Base-by-base conservation (phyloP, 2,888 invertebrate genomes). In the Marronus borbonicus region DNA sequence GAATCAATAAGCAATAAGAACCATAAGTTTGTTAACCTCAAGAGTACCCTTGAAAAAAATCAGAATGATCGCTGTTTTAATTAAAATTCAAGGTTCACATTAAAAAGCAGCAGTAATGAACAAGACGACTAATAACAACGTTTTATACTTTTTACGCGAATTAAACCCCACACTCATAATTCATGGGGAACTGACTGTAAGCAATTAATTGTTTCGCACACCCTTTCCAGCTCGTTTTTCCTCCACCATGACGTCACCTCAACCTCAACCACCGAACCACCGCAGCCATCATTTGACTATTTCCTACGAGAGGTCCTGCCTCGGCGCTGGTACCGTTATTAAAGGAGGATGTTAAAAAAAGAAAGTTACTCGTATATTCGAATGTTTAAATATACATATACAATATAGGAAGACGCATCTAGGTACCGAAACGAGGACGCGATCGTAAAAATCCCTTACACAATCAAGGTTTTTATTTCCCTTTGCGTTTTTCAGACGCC, bases 401-500 rank as follows among this genome's bases (percentile, higher is more conserved):
- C 52, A 12, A 52, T 52, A 52, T 17, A 52, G 52, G n/a, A 1
- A 52, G 52, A n/a, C 20, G 58, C 14, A 72, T 20, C 24, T 58
- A 58, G 72, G 72, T 72, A 72, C 58, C 58, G 28, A 28, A 60
- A 72, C 60, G 24, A 49, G 60, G 39, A 44, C 70, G 58, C 0
- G 31, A 24, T 72, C 72, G 72, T 72, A 72, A 72, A 68, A 60
- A 72, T 72, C 44, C 60, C 72, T 72, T 60, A 72, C 58, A 60
- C 72, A 60, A 72, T 72, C 72, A 72, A 72, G 60, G 31, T 72
- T 72, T 72, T 72, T 72, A 72, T 72, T 72, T 72, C 72, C 39
- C 60, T 72, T 44, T 39, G 17, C 20, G 24, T 72, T 72, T 58
- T 72, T 49, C 49, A 44, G 49, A 17, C 39, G 52, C 39, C 44